Evolutionary conservation across 1,140 invertebrate genomes (phyloP), one percentile per base, ranked within the genome.

Genomic region (Ooceraea biroi): DNA sequence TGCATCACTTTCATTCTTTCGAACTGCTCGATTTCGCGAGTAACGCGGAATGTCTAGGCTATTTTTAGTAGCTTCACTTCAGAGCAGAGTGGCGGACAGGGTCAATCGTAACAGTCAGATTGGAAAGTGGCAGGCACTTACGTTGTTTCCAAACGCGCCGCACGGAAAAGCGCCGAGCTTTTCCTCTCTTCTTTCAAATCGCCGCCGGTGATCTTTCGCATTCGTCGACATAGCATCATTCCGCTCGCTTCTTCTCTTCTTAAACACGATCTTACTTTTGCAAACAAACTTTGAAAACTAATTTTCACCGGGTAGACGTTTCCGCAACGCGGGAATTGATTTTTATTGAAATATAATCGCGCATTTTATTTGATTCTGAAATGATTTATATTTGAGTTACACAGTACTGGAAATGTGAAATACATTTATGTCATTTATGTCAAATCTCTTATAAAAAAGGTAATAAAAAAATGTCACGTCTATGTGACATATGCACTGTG

Each of bases 101-200:
- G 72, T 83, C 82, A 77, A 83, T 83, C 50, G 61, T 50, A 46
- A 36, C 50, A 66, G 82, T 65, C 82, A 57, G 25, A 72, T 83
- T 57, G 82, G 73, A 44, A 83, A 77, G 48, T 55, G 66, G 41
- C 71, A 30, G 60, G 60, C 60, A 77, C 57, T 82, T 60, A 25
- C 58, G 60, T 78, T 58, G 82, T 63, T 78, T 65, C 41, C 48
- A 44, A 52, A 69, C 48, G 71, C 36, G 41, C 44, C 48, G 60
- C 11, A 36, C 57, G 58, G 60, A 77, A 46, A 36, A n/a, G n/a
- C n/a, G 41, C 19, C 30, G 25, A 50, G 71, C 60, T 46, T 83
- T 83, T 58, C 48, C 3, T 17, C 44, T 60, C 57, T 76, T n/a
- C 30, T 72, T 48, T 82, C 68, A 44, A 48, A 58, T 73, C 55